Percentiles rank a stretch among this genome's conserved stretches.
Conservation (phyloP, 2,888 invertebrate genomes). For the Cremastinae sp. region DNA sequence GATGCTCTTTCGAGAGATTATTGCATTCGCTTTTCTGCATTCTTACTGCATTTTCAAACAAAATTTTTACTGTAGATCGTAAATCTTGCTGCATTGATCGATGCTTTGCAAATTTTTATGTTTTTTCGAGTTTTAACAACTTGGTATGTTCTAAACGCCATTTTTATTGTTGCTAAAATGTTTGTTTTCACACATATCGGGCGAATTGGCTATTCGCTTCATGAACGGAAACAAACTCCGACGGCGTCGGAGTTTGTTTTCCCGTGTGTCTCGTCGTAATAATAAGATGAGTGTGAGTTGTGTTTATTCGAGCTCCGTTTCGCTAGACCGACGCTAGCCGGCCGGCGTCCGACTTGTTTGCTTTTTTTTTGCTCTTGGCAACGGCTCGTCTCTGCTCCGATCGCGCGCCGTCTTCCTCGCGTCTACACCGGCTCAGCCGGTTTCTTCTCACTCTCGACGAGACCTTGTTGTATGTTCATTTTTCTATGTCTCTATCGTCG, state of each 20-base stretch:
- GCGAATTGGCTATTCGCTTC: neutral
- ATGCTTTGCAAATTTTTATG: too few species aligned
- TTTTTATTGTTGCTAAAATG: too few species aligned
- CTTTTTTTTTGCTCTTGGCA: conserved; percentile 19
- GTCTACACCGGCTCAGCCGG: conserved; percentile 31
- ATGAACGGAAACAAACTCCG: neutral
- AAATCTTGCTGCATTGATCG: too few species aligned
- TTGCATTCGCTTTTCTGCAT: too few species aligned
- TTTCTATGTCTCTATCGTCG: conserved; percentile 9
- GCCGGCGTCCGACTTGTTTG: conserved; percentile 12
- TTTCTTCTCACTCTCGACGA: conserved; percentile 22
- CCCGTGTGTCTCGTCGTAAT: too few species aligned
- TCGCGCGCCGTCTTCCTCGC: conserved; percentile 4
- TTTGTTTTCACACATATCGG: too few species aligned
- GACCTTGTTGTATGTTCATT: conserved; percentile 22
- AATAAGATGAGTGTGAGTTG: conserved; percentile 7
- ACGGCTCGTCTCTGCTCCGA: neutral
- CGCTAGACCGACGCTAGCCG: conserved; percentile 2
- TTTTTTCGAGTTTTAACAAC: too few species aligned
- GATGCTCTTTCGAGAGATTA: too few species aligned
- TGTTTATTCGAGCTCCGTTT: conserved; percentile 8
- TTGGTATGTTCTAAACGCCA: too few species aligned
- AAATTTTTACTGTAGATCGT: too few species aligned
- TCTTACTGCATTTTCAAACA: too few species aligned
- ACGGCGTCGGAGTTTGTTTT: neutral